Conservation (phyloP, 2,888 invertebrate genomes). For the Ommatoiulus sabulosus region DNA sequence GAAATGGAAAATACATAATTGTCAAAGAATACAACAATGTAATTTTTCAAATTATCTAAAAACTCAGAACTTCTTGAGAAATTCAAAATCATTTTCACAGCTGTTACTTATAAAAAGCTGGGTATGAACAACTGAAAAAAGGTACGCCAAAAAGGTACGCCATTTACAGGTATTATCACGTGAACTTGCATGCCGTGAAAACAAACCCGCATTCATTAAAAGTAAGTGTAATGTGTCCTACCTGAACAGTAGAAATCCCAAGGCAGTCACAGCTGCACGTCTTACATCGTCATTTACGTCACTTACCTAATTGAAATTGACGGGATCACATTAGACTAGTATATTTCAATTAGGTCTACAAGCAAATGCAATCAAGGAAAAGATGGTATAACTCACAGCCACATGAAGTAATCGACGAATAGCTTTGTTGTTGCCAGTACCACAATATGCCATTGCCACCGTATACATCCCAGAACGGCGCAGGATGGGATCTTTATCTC, state of each 20-base stretch:
- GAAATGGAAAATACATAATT: no score
- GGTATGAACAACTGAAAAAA: no score
- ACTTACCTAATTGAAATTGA: slow-evolving; percentile 73
- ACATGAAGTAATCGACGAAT: slow-evolving; percentile 94
- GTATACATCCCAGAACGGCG: slow-evolving; percentile 98
- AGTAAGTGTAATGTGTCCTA: slow-evolving; percentile 64
- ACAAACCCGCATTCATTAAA: no score
- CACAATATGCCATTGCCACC: slow-evolving; percentile 97
- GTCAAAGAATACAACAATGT: no score
- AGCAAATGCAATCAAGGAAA: background rate
- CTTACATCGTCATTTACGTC: slow-evolving; percentile 99
- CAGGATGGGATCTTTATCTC: slow-evolving; percentile 94
- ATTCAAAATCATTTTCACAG: no score
- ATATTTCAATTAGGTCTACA: background rate
- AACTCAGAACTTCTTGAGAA: no score
- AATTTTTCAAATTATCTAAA: no score
- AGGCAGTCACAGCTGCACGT: slow-evolving; percentile 97
- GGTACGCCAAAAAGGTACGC: no score
- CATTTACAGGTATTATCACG: no score
- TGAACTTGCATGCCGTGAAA: no score
- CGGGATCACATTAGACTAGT: background rate
- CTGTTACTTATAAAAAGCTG: no score
- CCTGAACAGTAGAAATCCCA: slow-evolving; percentile 97
- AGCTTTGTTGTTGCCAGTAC: slow-evolving; percentile 97
- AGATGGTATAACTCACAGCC: slow-evolving; percentile 77